These are phyloP conservation scores for Scomber japonicus DNA, from an alignment of 2,113 vertebrate genomes.

Conservation along the genomic window DNA sequence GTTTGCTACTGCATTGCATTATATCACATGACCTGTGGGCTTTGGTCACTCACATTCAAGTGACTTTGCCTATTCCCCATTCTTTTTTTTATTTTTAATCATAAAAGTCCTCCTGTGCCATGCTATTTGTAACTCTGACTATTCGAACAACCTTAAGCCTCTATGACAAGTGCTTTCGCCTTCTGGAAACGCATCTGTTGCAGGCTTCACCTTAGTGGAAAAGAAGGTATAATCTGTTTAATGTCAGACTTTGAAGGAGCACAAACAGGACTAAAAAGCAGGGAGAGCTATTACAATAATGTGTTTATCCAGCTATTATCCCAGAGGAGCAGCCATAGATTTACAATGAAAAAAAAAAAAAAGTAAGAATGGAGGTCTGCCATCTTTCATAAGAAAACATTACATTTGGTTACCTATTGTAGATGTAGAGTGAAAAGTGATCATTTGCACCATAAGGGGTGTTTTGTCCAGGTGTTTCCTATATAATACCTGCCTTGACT, in stretches of 20 bases:
- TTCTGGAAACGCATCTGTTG: constrained; percentile 48
- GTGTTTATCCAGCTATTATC: constrained; percentile 53
- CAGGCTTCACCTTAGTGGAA: constrained; percentile 48
- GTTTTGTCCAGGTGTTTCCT: constrained; percentile 16
- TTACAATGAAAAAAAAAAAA: constrained; percentile 12
- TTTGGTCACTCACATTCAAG: not conserved
- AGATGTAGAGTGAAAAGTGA: constrained; percentile 36
- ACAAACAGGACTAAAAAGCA: constrained; percentile 38
- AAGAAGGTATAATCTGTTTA: constrained; percentile 70
- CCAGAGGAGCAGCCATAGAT: constrained; percentile 17
- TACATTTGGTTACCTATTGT: constrained; percentile 3
- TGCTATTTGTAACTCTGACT: not conserved
- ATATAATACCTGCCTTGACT: constrained; percentile 4
- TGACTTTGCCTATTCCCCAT: not conserved
- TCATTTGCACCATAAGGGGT: not conserved
- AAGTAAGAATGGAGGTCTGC: not conserved
- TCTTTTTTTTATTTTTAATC: not conserved
- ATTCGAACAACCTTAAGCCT: constrained; percentile 21
- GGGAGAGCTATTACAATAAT: constrained; percentile 66
- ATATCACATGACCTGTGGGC: not conserved
- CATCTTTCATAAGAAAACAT: constrained; percentile 5
- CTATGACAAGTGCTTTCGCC: constrained; percentile 35
- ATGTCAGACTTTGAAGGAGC: constrained; percentile 54
- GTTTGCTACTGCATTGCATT: not conserved
- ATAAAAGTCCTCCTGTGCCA: not conserved